Evolutionary conservation across 2,113 vertebrate species (phyloP).

Genomic region (Forbesichthys agassizii): DNA sequence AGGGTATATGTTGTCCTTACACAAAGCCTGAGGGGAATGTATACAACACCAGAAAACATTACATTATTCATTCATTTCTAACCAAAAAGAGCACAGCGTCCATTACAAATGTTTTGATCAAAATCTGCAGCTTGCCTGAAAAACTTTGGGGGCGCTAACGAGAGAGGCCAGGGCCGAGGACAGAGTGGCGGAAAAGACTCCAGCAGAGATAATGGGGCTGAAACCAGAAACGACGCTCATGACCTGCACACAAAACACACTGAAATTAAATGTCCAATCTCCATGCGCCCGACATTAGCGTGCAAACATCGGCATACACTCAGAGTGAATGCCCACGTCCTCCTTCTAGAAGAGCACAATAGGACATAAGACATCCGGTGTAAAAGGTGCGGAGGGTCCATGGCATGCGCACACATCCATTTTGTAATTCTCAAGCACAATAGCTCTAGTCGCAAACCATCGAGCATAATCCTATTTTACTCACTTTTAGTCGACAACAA

Average conservation of each 20-base stretch:
- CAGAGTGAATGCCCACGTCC: too few relatives aligned
- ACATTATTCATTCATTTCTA: background rate
- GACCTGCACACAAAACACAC: slow-evolving; percentile 74
- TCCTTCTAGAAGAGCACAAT: too few relatives aligned
- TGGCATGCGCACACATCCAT: too few relatives aligned
- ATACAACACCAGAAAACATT: background rate
- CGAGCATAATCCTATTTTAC: too few relatives aligned
- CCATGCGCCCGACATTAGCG: too few relatives aligned
- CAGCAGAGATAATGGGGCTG: slow-evolving; percentile 92
- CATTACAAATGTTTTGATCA: background rate
- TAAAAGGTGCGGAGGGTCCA: too few relatives aligned
- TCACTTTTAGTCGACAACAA: too few relatives aligned
- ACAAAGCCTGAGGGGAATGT: slow-evolving; percentile 82
- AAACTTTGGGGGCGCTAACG: slow-evolving; percentile 97
- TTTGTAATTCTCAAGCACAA: too few relatives aligned
- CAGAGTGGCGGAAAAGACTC: slow-evolving; percentile 96
- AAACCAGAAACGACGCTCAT: slow-evolving; percentile 97
- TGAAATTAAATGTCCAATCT: background rate
- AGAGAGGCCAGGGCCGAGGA: slow-evolving; percentile 97
- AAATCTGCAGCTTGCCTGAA: slow-evolving; percentile 81
- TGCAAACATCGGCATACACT: too few relatives aligned
- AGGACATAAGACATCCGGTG: too few relatives aligned
- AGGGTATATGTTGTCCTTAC: slow-evolving; percentile 98
- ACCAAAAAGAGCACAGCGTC: background rate
- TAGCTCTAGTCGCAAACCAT: too few relatives aligned